These are phyloP conservation scores for Diaperis boleti DNA, from an alignment of 2,888 invertebrate species.

Conservation along the genomic window DNA sequence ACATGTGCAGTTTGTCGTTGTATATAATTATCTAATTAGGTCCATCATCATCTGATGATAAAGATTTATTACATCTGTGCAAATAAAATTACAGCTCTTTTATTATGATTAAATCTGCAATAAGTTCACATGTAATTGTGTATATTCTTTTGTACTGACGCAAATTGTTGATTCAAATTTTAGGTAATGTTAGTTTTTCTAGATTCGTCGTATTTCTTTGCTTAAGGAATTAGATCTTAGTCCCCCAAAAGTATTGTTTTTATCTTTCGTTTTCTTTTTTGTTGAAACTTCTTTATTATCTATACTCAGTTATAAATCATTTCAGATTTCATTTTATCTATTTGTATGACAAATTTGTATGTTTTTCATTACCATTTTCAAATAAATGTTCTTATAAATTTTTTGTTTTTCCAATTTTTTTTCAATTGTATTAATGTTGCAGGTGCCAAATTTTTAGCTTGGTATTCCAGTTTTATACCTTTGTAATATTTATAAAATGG, in stretches of 20 bases:
- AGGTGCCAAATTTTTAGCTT: slow-evolving; percentile 47
- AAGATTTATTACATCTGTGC: slow-evolving; percentile 50
- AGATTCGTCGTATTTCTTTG: slow-evolving; percentile 17
- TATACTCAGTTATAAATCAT: no score
- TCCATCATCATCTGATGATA: slow-evolving; percentile 42
- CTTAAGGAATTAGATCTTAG: slow-evolving; percentile 18
- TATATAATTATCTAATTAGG: slow-evolving; percentile 59
- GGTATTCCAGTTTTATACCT: slow-evolving; percentile 47
- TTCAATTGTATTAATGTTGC: slow-evolving; percentile 40
- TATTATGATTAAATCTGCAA: slow-evolving; percentile 51
- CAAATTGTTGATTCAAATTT: slow-evolving; percentile 20
- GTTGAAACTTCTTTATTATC: slow-evolving; percentile 17
- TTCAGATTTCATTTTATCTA: no score
- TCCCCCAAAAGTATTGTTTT: slow-evolving; percentile 30
- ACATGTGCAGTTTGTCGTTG: slow-evolving; percentile 65
- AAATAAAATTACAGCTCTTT: slow-evolving; percentile 51
- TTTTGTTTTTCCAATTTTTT: slow-evolving; percentile 32
- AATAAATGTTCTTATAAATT: slow-evolving; percentile 57
- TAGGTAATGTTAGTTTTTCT: slow-evolving; percentile 24
- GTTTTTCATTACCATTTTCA: slow-evolving; percentile 57
- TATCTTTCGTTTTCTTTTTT: slow-evolving; percentile 12
- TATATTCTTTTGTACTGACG: slow-evolving; percentile 30
- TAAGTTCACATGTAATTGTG: slow-evolving; percentile 47
- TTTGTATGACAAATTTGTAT: slow-evolving; percentile 49
- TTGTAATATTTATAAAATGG: slow-evolving; percentile 45